These are phyloP conservation scores for Heteromurus nitidus DNA, from an alignment of 2,888 invertebrate species.

Conservation along the genomic window DNA sequence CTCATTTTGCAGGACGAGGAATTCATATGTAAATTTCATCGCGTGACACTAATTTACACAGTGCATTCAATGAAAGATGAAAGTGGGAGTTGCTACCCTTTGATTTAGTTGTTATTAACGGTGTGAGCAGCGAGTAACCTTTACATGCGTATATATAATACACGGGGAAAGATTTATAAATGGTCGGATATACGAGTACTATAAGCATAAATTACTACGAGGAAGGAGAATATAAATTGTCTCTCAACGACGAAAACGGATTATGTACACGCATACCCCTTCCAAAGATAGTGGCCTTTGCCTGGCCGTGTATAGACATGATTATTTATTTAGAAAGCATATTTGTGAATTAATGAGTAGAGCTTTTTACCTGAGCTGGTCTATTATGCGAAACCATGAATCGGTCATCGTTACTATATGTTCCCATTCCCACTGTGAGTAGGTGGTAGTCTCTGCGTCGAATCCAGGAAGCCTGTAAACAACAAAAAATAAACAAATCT, in stretches of 20 bases:
- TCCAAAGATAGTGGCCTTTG: too few species aligned
- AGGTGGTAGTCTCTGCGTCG: conserved; percentile 87
- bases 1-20: background rate
- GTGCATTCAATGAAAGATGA: conserved; percentile 5
- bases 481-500: conserved; percentile 30
- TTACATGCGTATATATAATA: too few species aligned
- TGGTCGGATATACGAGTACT: conserved; percentile 1
- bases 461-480: conserved; percentile 75
- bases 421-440: conserved; percentile 89
- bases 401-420: conserved; percentile 91
- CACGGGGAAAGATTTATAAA: conserved; percentile 14
- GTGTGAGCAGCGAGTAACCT: background rate
- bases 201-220: conserved; percentile 52
- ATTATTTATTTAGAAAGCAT: background rate
- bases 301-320: background rate
- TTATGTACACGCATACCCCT: background rate
- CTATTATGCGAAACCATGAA: conserved; percentile 91
- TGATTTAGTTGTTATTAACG: background rate
- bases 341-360: too few species aligned
- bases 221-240: conserved; percentile 48
- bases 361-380: conserved; percentile 91
- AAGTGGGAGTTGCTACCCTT: background rate
- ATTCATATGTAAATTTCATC: conserved; percentile 7
- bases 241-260: conserved; percentile 2
- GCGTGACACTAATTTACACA: conserved; percentile 48